Percentiles rank a stretch among this genome's conserved stretches.
Evolutionary conservation across 1,140 invertebrate genomes (phyloP).

Genomic region (Brachystomella parvula): DNA sequence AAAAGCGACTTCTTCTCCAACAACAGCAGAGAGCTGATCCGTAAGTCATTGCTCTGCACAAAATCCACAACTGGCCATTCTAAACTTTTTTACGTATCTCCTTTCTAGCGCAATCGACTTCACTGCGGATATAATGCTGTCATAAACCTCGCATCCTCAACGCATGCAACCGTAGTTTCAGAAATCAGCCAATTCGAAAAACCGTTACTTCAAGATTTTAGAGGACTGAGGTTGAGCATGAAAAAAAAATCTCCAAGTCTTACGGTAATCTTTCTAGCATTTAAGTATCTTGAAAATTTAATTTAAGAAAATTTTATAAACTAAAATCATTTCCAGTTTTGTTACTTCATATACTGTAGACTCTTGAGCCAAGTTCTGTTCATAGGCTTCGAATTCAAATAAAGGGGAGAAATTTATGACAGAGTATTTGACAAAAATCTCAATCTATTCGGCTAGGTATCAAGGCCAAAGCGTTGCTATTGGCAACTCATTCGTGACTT

Average conservation of each 20-base stretch:
- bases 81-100: background rate
- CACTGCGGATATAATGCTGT: conserved; percentile 4
- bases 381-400: no score
- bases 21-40: background rate
- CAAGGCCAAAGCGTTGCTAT: no score
- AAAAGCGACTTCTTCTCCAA: background rate
- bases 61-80: background rate
- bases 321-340: background rate
- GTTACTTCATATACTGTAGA: no score
- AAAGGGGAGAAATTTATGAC: no score
- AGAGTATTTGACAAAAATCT: no score
- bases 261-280: background rate
- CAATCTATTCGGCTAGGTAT: no score
- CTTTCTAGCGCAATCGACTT: background rate
- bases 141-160: background rate
- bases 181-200: background rate
- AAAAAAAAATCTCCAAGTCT: no score
- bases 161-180: background rate
- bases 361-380: no score
- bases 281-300: background rate
- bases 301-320: background rate
- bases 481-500: no score
- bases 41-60: background rate
- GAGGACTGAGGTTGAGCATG: no score
- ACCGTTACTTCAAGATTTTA: background rate